phyloP scores from a whole-genome alignment of 2,797 vertebrate species.

The Uromys caudimaculatus region DNA sequence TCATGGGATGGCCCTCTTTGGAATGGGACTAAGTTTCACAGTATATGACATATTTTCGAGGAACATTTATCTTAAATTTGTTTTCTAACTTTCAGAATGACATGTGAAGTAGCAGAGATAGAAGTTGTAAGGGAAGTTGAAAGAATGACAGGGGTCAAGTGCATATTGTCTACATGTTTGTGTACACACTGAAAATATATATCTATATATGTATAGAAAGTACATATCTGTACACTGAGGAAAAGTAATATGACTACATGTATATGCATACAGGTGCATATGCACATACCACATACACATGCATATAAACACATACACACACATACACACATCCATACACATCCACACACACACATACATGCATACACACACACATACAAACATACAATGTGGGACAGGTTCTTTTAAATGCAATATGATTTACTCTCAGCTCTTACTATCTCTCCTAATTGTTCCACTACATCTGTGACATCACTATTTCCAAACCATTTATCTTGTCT shows the following conservation, averaged over 20 bases:
- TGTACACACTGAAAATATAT: background rate
- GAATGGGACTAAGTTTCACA: background rate
- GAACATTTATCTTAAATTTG: background rate
- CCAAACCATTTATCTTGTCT: background rate
- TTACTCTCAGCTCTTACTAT: background rate
- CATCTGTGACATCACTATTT: background rate
- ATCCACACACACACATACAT: too few species aligned
- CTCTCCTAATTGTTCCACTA: background rate
- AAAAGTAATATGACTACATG: background rate
- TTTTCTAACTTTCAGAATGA: background rate
- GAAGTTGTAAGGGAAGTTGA: background rate
- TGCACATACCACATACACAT: too few species aligned
- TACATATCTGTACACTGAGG: background rate
- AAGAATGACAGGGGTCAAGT: background rate
- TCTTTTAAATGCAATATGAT: background rate
- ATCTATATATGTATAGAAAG: background rate
- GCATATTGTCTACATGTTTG: background rate
- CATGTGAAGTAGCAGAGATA: background rate
- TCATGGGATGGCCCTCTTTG: background rate
- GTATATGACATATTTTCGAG: background rate
- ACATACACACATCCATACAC: too few species aligned
- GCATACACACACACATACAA: background rate
- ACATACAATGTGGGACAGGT: background rate
- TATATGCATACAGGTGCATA: too few species aligned
- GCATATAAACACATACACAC: background rate